A percentile compares a stretch with the other conserved stretches of the same genome.
Conservation (phyloP, 2,888 invertebrate species). For the Cerastis rubricosa region DNA sequence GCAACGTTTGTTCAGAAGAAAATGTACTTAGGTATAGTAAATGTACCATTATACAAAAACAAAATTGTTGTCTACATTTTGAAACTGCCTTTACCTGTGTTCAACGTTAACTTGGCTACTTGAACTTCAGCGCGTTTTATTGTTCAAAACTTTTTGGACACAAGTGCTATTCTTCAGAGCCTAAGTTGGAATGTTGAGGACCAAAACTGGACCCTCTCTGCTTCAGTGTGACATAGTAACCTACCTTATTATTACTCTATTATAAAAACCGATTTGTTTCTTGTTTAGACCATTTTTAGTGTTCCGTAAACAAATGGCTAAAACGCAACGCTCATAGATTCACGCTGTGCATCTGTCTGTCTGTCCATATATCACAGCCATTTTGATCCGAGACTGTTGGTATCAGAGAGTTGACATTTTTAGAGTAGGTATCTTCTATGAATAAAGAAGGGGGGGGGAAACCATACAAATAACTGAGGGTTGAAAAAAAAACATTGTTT, state of each 20-base stretch:
- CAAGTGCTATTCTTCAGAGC: constrained; percentile 6
- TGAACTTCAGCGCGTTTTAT: constrained; percentile 1
- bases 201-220: neutral
- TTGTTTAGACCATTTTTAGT: neutral
- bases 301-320: too few species aligned
- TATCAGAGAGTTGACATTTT: too few species aligned
- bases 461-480: too few species aligned
- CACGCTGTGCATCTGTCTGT: too few species aligned
- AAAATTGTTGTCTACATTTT: neutral
- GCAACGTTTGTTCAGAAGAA: neutral
- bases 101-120: neutral
- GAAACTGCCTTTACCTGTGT: neutral
- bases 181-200: neutral
- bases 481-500: too few species aligned
- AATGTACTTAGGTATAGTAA: neutral
- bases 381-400: too few species aligned
- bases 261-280: neutral
- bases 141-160: neutral
- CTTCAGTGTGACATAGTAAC: neutral
- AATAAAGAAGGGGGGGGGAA: too few species aligned
- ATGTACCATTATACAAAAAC: neutral
- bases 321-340: too few species aligned
- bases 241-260: neutral
- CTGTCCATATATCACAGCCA: too few species aligned
- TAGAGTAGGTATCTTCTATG: too few species aligned